Evolutionary conservation across 2,888 invertebrate genomes (phyloP).

Genomic region (Hetaerina titia): DNA sequence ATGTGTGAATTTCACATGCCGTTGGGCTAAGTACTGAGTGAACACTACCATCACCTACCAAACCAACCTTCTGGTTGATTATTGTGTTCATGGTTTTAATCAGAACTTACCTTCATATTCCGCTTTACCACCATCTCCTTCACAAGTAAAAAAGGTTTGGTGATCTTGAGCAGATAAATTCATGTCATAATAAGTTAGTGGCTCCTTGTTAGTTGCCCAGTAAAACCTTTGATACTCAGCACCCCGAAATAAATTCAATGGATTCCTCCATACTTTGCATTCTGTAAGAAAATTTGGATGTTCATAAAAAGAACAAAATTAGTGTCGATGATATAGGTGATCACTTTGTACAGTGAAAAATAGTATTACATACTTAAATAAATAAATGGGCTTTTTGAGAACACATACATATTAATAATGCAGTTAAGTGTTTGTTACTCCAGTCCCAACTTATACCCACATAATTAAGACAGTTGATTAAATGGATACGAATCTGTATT

Average conservation of each 20-base stretch:
- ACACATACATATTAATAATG: too few species aligned
- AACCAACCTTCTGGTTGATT: too few species aligned
- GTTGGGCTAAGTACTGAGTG: too few species aligned
- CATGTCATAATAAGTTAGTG: constrained; percentile 99
- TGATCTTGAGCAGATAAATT: constrained; percentile 99
- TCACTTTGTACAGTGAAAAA: constrained; percentile 17
- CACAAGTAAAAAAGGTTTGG: constrained; percentile 96
- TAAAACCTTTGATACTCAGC: constrained; percentile 98
- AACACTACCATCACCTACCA: too few species aligned
- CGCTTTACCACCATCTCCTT: constrained; percentile 90
- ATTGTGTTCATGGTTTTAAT: too few species aligned
- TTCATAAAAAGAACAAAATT: not conserved
- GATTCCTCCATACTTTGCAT: constrained; percentile 98
- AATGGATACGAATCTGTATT: too few species aligned
- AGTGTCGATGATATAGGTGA: not conserved
- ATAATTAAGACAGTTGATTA: too few species aligned
- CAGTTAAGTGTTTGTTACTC: too few species aligned
- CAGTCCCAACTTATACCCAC: too few species aligned
- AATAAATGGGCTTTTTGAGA: constrained; percentile 5
- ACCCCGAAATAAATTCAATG: constrained; percentile 95
- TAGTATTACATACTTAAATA: not conserved
- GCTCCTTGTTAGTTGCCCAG: constrained; percentile 94
- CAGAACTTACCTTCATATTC: constrained; percentile 87
- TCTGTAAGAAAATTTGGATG: constrained; percentile 78
- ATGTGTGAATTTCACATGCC: too few species aligned